phyloP scores from a whole-genome alignment of 2,888 invertebrate species.

The Gibbula magus region DNA sequence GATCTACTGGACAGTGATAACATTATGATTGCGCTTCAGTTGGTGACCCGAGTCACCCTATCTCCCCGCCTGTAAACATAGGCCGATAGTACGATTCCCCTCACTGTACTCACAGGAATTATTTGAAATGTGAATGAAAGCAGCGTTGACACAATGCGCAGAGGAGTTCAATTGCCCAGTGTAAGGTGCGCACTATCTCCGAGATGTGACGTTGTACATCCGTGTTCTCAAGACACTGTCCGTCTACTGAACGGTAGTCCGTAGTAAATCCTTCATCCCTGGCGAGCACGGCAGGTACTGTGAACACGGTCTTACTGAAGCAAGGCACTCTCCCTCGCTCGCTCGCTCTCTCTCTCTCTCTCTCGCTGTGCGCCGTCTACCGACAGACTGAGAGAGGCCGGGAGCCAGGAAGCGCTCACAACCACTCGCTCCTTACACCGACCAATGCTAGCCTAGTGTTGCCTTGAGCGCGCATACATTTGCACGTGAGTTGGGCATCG shows the following conservation, averaged over 20 bases:
- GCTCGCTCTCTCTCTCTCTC: not conserved
- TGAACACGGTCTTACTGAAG: no score
- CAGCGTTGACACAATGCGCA: not conserved
- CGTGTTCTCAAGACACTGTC: not conserved
- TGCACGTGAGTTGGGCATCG: constrained; percentile 15
- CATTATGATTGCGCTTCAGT: not conserved
- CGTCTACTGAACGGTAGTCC: not conserved
- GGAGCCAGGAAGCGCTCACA: not conserved
- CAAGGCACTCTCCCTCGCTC: no score
- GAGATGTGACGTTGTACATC: not conserved
- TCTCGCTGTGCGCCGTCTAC: not conserved
- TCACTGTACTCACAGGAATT: not conserved
- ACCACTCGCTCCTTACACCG: constrained; percentile 4
- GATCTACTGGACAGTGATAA: not conserved
- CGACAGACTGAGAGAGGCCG: constrained; percentile 4
- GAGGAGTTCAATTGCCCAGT: no score
- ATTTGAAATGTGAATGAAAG: not conserved
- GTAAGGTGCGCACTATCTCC: not conserved
- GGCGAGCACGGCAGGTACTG: not conserved
- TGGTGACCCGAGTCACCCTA: not conserved
- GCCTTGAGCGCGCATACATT: constrained; percentile 17
- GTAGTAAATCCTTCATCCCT: not conserved
- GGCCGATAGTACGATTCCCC: not conserved
- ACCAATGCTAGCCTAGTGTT: not conserved
- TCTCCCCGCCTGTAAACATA: not conserved